Conservation (phyloP, 2,113 vertebrate species). For the Macaca nemestrina region DNA sequence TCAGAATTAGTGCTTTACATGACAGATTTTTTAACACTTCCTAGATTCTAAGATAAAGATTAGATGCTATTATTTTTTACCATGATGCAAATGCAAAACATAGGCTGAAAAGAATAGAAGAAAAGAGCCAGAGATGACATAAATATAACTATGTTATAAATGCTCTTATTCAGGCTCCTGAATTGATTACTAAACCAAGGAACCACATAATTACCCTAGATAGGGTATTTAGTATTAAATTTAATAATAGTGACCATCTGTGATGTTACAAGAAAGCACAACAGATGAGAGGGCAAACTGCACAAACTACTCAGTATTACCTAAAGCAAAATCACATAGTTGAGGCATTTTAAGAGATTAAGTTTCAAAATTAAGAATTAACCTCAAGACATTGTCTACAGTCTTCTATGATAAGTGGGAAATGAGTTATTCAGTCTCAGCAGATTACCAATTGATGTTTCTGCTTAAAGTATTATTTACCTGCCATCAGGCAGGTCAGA, state of each 20-base stretch:
- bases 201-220: not conserved
- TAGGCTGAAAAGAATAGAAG: not conserved
- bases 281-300: not conserved
- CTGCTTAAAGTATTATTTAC: not conserved
- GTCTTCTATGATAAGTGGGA: not conserved
- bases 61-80: slow-evolving; percentile 28
- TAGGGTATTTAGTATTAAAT: not conserved
- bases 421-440: not conserved
- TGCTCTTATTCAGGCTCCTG: not conserved
- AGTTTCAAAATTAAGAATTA: slow-evolving; percentile 45
- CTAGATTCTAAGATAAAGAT: slow-evolving; percentile 43
- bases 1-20: slow-evolving; percentile 67
- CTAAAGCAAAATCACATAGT: not conserved
- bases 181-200: not conserved
- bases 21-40: slow-evolving; percentile 61
- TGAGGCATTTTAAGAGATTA: not conserved
- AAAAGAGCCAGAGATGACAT: not conserved
- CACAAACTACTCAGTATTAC: not conserved
- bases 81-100: not conserved
- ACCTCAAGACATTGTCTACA: not conserved
- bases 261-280: not conserved
- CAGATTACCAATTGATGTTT: not conserved
- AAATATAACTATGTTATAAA: not conserved
- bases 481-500: not conserved
- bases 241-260: not conserved